Evolutionary conservation across 1,140 invertebrate genomes (phyloP).

Genomic region (Neodiprion virginianus): DNA sequence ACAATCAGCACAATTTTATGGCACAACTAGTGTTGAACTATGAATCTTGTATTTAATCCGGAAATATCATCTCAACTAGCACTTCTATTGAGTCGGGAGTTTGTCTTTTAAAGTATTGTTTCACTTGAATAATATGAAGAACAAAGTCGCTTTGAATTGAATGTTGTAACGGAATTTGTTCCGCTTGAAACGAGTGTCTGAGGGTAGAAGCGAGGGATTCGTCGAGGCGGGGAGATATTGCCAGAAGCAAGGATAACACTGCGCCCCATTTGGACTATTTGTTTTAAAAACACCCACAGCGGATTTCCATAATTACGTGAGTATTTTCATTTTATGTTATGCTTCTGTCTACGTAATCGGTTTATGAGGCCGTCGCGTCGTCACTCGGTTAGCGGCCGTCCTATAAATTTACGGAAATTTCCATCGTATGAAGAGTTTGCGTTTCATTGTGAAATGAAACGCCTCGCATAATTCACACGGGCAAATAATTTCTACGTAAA

Average conservation of each 20-base stretch:
- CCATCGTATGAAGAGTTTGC: neutral
- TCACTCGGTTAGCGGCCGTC: neutral
- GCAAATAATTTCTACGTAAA: neutral
- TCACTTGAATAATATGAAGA: too few species aligned
- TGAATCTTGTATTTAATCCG: too few species aligned
- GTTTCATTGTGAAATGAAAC: neutral
- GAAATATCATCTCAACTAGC: too few species aligned
- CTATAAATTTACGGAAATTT: neutral
- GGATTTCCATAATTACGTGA: neutral
- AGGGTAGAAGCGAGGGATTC: neutral
- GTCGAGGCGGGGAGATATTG: neutral
- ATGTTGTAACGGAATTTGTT: too few species aligned
- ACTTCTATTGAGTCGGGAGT: too few species aligned
- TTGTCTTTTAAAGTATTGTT: too few species aligned
- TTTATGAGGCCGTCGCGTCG: neutral
- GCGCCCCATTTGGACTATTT: neutral
- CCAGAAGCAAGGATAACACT: neutral
- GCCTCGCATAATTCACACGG: neutral
- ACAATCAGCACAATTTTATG: too few species aligned
- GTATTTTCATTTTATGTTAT: constrained; percentile 5
- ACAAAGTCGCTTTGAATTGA: too few species aligned
- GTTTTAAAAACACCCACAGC: neutral
- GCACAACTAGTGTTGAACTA: too few species aligned
- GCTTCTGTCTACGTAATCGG: neutral
- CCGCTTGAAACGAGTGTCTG: neutral